phyloP scores from a whole-genome alignment of 2,797 vertebrate genomes.

The Bovichtus diacanthus region DNA sequence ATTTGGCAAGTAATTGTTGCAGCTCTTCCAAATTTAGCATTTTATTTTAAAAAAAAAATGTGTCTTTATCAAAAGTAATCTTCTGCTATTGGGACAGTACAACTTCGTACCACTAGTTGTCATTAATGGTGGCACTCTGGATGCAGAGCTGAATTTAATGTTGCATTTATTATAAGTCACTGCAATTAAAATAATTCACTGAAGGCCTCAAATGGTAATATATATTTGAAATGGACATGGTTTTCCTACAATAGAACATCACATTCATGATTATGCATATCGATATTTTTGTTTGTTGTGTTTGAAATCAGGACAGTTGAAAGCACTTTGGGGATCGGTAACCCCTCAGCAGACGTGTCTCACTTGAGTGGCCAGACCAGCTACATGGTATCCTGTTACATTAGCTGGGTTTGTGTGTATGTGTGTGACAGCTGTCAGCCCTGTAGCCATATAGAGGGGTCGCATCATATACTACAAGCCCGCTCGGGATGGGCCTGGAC shows the following conservation, averaged over 20 bases:
- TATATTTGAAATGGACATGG: neutral
- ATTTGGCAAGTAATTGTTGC: neutral
- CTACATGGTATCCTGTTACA: conserved; percentile 69
- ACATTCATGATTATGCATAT: neutral
- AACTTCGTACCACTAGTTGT: neutral
- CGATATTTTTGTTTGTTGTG: conserved; percentile 32
- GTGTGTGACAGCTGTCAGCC: conserved; percentile 73
- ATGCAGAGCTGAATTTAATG: conserved; percentile 9
- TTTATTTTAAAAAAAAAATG: neutral
- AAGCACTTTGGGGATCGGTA: conserved; percentile 38
- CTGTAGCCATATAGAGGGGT: conserved; percentile 46
- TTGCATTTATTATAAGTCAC: conserved; percentile 19
- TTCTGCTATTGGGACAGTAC: neutral
- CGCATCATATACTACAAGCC: conserved; percentile 38
- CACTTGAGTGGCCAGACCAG: conserved; percentile 52
- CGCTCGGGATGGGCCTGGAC: conserved; percentile 42
- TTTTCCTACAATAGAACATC: neutral
- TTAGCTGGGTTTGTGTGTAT: conserved; percentile 49
- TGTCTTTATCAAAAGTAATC: neutral
- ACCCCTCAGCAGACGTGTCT: conserved; percentile 47
- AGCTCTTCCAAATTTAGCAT: neutral
- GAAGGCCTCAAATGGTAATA: neutral
- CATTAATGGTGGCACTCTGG: neutral
- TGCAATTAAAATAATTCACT: neutral
- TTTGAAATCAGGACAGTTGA: conserved; percentile 28